Percentiles rank a stretch among this genome's conserved stretches.
Evolutionary conservation across 2,797 vertebrate genomes (phyloP).

Genomic region (Lepilemur septentrionalis): DNA sequence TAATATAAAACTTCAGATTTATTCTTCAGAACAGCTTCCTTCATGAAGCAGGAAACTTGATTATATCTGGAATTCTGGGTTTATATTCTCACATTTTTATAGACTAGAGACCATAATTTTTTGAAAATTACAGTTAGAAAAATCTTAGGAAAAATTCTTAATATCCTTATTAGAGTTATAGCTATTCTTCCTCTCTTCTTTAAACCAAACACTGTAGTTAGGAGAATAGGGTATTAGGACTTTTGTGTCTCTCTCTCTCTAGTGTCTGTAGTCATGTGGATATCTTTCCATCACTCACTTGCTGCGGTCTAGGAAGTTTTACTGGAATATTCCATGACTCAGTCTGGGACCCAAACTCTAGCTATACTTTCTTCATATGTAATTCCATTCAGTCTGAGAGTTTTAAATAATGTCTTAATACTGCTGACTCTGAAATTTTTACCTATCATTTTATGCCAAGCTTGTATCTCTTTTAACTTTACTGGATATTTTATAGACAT

Average conservation of each 20-base stretch:
- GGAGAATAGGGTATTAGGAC: not conserved
- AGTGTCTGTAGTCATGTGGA: not conserved
- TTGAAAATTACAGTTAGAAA: conserved; percentile 26
- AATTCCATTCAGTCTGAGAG: not conserved
- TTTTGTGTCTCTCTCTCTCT: rapidly evolving
- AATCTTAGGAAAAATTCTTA: not conserved
- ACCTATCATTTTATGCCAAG: not conserved
- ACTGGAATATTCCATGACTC: not conserved
- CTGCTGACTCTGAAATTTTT: not conserved
- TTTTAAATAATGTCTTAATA: not conserved
- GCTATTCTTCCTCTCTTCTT: not conserved
- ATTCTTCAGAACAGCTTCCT: not conserved
- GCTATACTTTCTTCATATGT: not conserved
- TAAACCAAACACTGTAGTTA: not conserved
- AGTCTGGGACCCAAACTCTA: not conserved
- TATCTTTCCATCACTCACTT: not conserved
- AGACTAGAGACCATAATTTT: not conserved
- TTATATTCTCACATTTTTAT: not conserved
- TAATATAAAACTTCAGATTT: not conserved
- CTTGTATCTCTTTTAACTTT: not conserved
- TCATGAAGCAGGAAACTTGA: not conserved
- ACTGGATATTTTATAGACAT: not conserved
- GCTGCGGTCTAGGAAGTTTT: not conserved
- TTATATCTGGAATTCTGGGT: not conserved
- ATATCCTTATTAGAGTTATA: not conserved